These are phyloP conservation scores for Eriocheir sinensis DNA, from an alignment of 1,140 invertebrate genomes.

Conservation along the genomic window DNA sequence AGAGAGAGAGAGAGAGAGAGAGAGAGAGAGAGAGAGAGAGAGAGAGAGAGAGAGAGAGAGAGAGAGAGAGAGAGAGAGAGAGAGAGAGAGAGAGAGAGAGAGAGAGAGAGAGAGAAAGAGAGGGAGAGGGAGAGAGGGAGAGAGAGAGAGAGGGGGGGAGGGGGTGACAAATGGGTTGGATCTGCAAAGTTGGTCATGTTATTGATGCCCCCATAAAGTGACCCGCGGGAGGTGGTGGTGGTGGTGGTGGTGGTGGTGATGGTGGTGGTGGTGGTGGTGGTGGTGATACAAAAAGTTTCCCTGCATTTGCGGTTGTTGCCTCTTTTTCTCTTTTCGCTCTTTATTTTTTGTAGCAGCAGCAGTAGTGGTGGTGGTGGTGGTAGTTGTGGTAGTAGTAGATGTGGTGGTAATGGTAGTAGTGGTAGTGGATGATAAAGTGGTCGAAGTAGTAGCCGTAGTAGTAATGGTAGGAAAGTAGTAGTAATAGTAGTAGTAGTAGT, in stretches of 20 bases:
- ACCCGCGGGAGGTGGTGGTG: not conserved
- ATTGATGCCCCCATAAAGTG: constrained; percentile 5
- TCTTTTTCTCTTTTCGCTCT: no score
- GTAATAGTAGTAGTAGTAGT: constrained; percentile 1
- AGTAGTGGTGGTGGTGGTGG: not conserved
- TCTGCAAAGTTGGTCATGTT: constrained; percentile 15
- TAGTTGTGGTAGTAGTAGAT: not conserved
- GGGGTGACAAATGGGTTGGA: constrained; percentile 12
- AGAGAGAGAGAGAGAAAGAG: not conserved
- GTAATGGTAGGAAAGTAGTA: not conserved
- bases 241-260: not conserved
- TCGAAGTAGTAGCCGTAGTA: not conserved
- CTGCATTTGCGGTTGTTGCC: no score
- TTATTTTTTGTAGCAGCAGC: not conserved
- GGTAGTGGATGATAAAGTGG: not conserved
- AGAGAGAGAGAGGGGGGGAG: not conserved
- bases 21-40: constrained; percentile 9
- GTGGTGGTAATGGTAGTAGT: not conserved
- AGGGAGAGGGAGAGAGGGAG: not conserved
- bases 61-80: not conserved
- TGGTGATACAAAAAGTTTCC: not conserved
- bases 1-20: not conserved
- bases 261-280: not conserved
- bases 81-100: not conserved
- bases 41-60: not conserved